Evolutionary conservation across 2,888 invertebrate genomes (phyloP), one percentile per base, ranked within the genome.

Genomic region (Coelogynopora nodosa): DNA sequence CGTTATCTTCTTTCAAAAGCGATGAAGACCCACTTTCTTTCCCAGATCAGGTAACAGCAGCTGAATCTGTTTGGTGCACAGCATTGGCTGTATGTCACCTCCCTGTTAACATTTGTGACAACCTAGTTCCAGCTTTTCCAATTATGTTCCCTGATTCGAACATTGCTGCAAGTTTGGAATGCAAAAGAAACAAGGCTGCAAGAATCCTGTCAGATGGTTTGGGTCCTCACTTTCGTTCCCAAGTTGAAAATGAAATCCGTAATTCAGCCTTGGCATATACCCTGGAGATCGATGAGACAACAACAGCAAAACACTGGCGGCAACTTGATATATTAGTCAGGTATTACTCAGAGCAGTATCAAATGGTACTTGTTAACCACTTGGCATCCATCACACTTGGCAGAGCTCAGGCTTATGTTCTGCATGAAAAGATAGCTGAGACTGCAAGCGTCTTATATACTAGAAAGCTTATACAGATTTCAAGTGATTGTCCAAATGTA

Each of bases 221-320:
- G 28, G 80, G 80, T 23, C 80, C 80, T 26, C 80, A 80, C n/a
- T 80, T 80, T 80, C 80, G 28, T 80, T 23, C 23, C 2, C 2
- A 10, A 80, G 28, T 27, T 80, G 80, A 23, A 26, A 80, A 80
- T 80, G 80, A 80, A 80, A 80, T 80, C 23, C 80, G 80, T 26
- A 80, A 80, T 27, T 26, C 80, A 26, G 80, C 26, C 28, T 27
- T 27, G 28, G 80, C 80, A 2, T 80, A 80, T 80, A 80, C 80
- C 23, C 28, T 80, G 80, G 80, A 80, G 28, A 80, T 80, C 80
- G 80, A 80, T 80, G 80, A 80, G 28, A 80, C 80, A 80, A 80
- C 80, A 5, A 80, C 80, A 80, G 80, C 80, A 80, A 80, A 80
- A 27, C 80, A 80, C n/a, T 80, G 80, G 80, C 80, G 80, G 2